Base-by-base conservation (phyloP, 92 coral and sea anemone genomes). In the Nematostella vectensis region DNA sequence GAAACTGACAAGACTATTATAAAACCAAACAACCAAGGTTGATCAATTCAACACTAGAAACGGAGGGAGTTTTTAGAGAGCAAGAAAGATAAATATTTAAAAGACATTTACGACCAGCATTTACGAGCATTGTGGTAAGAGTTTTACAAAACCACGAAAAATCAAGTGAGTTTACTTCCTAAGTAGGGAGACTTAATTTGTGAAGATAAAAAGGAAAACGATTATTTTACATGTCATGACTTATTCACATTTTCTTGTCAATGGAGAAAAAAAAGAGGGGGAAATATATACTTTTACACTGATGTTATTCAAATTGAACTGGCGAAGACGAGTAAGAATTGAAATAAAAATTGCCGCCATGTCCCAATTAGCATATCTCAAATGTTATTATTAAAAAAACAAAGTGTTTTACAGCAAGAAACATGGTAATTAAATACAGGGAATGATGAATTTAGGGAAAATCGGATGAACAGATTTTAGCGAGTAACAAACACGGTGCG, bases 241-340 rank as follows among this genome's bases (percentile, higher is more conserved):
- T 33, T 33, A 33, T 33, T 33, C 6, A 33, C 40, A 33, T 6
- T 6, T 6, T 33, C 6, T 15, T 33, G 15, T 6, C 15, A 6
- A 6, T 6, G 15, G 40, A 6, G 6, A 15, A 33, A 15, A 33
- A 15, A 33, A 33, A 33, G 15, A 33, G 8, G 15, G 6, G 40
- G 40, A 33, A 33, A 33, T 15, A 33, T 33, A 33, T n/a, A n/a
- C n/a, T n/a, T n/a, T n/a, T 16, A 31, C 33, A 29, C 62, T 66
- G 72, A 66, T 55, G 55, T 66, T 66, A 66, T 55, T 28, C 17
- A 20, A 50, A 16, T n/a, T 36, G 72, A 37, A 54, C 30, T 29
- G 28, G 8, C 24, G 15, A 1, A 52, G 0, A 16, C 25, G 36
- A 29, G 6, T 25, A 11, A 2, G 47, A 54, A n/a, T 3, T 26